Base-by-base conservation (phyloP, 2,888 invertebrate genomes). In the Hirtodrosophila alboralis region DNA sequence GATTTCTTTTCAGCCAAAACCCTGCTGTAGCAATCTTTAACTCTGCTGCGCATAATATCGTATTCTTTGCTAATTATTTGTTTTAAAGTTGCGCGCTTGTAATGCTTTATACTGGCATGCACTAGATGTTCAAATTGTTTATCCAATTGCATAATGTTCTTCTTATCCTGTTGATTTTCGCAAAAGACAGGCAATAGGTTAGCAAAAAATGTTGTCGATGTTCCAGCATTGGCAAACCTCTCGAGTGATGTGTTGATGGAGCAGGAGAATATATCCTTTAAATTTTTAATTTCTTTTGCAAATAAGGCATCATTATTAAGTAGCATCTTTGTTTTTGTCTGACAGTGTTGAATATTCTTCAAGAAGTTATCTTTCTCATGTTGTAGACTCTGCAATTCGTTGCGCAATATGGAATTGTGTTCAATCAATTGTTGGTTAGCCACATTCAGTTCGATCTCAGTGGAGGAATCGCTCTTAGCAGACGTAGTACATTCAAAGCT, bases 21-120 rank as follows among this genome's bases (percentile, higher is more conserved):
- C 1, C 64, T 54, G 13, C 84, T 69, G 28, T 73, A 86, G 3
- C 77, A 71, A 9, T 60, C 53, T 0, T 69, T 65, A 1, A 80
- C 12, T 13, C 68, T 73, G 0, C 27, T 34, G 14, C 75, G 80
- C 5, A 72, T 51, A 7, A 69, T 70, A 3, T 75, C 59, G n/a
- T 72, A 77, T 10, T 76, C 73, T 1, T 56, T 54, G 27, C 52
- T 38, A 1, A 75, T 54, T 27, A 80, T 56, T 5, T 63, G 40
- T n/a, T 38, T 5, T 54, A 65, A 14, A 34, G 65, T 28, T 58
- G 38, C 1, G 1, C 45, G 54, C 6, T 69, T 48, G 8, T 73
- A 62, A 1, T 38, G 10, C 16, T 67, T 33, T 3, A 83, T 59
- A 9, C 53, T 47, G 3, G 44, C 57, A 6, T 49, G 40, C 3